Base-by-base conservation (phyloP, 1,140 invertebrate genomes). In the Araneus ventricosus region DNA sequence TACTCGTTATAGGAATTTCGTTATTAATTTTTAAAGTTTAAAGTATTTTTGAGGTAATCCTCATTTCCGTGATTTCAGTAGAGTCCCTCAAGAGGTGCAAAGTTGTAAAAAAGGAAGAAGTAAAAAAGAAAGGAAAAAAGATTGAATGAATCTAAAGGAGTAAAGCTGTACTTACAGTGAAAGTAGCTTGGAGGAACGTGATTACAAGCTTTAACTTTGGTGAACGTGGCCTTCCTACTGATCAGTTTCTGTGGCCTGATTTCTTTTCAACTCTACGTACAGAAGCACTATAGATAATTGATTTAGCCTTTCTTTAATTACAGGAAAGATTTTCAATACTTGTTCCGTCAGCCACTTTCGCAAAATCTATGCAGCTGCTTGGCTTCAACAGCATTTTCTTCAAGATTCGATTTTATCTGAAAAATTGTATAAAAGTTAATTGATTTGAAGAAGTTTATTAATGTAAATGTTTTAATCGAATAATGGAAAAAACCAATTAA, bases 231-330 rank as follows among this genome's bases (percentile, higher is more conserved):
- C 39, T 61, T 80, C 88, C 57, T 90, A 90, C 88, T 75, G 88
- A 90, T 90, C n/a, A 88, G 61, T 27, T 52, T 14, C 7, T 1
- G 34, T 61, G 59, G 8, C 24, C 39, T 84, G 39, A 52, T 52
- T 84, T 87, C 59, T 70, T 88, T 70, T 24, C 59, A 22, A 88
- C 30, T 14, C 34, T 27, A 45, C 24, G n/a, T n/a, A 52, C 4
- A 10, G 37, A 27, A 75, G 87, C 87, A 88, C 87, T 90, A 75
- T 27, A 75, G 61, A 34, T 75, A 75, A 90, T 90, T 90, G 88
- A 90, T 90, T 90, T 79, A 90, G 24, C 10, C 39, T 90, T 90
- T 90, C 88, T 90, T 79, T 90, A 90, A 90, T 90, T 90, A 90
- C 88, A 30, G n/a, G 27, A 59, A 34, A 79, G 88, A 57, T 39